Evolutionary conservation across 2,113 vertebrate genomes (phyloP).

Genomic region (Sialia sialis): DNA sequence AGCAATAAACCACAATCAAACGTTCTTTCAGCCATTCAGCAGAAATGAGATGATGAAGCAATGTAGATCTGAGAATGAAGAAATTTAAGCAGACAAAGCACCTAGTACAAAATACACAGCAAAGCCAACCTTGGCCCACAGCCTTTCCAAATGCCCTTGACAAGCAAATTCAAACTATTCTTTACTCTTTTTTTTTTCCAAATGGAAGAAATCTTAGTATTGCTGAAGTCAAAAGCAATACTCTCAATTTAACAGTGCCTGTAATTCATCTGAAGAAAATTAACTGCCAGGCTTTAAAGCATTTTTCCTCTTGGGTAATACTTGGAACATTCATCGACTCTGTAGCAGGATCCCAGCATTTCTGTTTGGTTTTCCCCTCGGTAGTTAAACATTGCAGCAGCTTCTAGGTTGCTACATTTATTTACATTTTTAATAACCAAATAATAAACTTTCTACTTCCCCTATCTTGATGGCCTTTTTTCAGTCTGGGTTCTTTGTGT

Average conservation of each 20-base stretch:
- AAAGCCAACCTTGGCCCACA: background rate
- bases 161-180: background rate
- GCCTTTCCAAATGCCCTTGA: background rate
- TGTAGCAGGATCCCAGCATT: background rate
- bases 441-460: background rate
- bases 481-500: background rate
- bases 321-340: background rate
- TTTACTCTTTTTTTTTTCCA: background rate
- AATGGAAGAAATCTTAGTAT: background rate
- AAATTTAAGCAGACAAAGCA: background rate
- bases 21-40: background rate
- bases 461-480: background rate
- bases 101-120: background rate
- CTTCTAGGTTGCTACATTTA: background rate
- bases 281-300: conserved; percentile 18
- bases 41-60: conserved; percentile 6
- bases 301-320: conserved; percentile 26
- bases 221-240: conserved; percentile 5
- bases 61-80: background rate
- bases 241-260: background rate
- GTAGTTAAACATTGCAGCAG: background rate
- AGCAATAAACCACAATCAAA: conserved; percentile 49
- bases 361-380: background rate
- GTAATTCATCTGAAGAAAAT: conserved; percentile 35
- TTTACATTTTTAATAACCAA: background rate